A percentile compares a stretch with the other conserved stretches of the same genome.
These are phyloP conservation scores for Episyrphus balteatus DNA, from an alignment of 1,140 invertebrate genomes.

Conservation along the genomic window DNA sequence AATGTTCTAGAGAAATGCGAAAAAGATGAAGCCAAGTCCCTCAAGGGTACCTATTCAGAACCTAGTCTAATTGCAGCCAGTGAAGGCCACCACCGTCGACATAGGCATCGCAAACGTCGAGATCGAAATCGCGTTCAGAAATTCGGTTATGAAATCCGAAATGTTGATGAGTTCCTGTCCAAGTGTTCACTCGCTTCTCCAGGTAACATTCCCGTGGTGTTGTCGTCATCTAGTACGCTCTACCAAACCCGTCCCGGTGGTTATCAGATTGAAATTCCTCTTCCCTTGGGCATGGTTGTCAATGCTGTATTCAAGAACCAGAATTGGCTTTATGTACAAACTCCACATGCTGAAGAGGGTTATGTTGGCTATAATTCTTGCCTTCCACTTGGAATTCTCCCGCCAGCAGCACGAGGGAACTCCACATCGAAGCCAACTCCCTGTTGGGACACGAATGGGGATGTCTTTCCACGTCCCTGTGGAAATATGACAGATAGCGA, in stretches of 20 bases:
- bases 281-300: conserved; percentile 70
- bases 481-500: conserved; percentile 64
- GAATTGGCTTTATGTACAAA: conserved; percentile 72
- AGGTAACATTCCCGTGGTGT: conserved; percentile 69
- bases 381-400: conserved; percentile 59
- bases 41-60: conserved; percentile 33
- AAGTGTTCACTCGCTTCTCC: conserved; percentile 44
- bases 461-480: conserved; percentile 60
- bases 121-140: conserved; percentile 40
- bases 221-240: conserved; percentile 59
- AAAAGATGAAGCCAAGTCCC: conserved; percentile 5
- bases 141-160: conserved; percentile 64
- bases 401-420: conserved; percentile 16
- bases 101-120: conserved; percentile 41
- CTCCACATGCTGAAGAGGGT: conserved; percentile 64
- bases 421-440: conserved; percentile 38
- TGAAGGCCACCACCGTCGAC: conserved; percentile 22
- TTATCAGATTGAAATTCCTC: conserved; percentile 53
- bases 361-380: conserved; percentile 65
- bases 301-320: conserved; percentile 76
- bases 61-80: conserved; percentile 31
- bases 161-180: conserved; percentile 59
- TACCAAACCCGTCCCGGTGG: conserved; percentile 60
- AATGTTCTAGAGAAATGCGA: conserved; percentile 1
- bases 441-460: conserved; percentile 68